phyloP scores from a whole-genome alignment of 2,888 invertebrate species.

The Leucozona laternaria region DNA sequence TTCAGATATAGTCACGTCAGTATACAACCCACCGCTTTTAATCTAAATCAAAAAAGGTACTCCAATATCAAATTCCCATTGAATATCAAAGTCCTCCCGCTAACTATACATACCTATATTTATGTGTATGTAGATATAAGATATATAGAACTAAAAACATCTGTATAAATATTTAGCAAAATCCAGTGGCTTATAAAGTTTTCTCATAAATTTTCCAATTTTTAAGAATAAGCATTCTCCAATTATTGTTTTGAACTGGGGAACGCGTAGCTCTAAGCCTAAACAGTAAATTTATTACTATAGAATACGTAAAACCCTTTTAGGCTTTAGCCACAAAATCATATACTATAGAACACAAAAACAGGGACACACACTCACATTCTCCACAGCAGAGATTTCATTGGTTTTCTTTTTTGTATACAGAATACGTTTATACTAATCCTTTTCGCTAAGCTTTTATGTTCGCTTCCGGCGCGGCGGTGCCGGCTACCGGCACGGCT shows the following conservation, averaged over 20 bases:
- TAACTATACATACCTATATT: too few relatives aligned
- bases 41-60: too few relatives aligned
- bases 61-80: too few relatives aligned
- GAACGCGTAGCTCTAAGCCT: constrained; percentile 33
- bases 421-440: constrained; percentile 62
- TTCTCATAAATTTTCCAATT: constrained; percentile 62
- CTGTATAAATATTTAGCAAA: not conserved
- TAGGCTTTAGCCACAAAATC: constrained; percentile 26
- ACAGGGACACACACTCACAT: constrained; percentile 40
- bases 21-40: too few relatives aligned
- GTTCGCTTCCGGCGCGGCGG: not conserved
- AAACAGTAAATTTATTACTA: constrained; percentile 68
- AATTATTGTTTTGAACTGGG: not conserved
- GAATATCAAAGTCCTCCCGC: not conserved
- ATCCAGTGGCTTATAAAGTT: constrained; percentile 63
- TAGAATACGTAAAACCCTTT: constrained; percentile 46
- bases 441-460: constrained; percentile 63
- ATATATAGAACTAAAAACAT: constrained; percentile 24
- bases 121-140: too few relatives aligned
- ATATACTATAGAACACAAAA: constrained; percentile 37
- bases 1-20: too few relatives aligned
- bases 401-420: constrained; percentile 24
- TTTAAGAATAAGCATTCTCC: constrained; percentile 30
- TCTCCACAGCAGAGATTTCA: not conserved
- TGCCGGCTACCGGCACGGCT: too few relatives aligned